Percentiles rank a stretch among this genome's conserved stretches.
These are phyloP conservation scores for Hippocampus mohnikei DNA, from an alignment of 2,113 vertebrate species.

Conservation along the genomic window DNA sequence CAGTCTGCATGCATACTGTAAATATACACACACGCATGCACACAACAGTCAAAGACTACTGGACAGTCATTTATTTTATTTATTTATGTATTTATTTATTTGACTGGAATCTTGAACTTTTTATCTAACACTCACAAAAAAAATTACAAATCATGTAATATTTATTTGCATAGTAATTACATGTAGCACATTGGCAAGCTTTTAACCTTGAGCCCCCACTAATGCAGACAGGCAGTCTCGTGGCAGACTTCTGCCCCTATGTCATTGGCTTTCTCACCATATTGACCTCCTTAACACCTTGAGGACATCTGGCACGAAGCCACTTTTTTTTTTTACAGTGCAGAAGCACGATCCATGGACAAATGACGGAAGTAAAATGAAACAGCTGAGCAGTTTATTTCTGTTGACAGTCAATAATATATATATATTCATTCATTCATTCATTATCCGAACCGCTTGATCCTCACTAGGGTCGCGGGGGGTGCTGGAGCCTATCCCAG, in stretches of 20 bases:
- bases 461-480: no score
- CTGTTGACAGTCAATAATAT: not conserved
- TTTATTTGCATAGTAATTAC: conserved; percentile 26
- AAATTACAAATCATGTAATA: not conserved
- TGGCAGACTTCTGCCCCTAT: conserved; percentile 22
- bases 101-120: no score
- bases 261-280: conserved; percentile 20
- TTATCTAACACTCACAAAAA: no score
- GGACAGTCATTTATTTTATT: not conserved
- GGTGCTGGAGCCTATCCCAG: no score
- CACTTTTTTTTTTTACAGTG: conserved; percentile 35
- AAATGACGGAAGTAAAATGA: conserved; percentile 11
- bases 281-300: conserved; percentile 60
- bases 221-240: conserved; percentile 64
- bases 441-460: no score
- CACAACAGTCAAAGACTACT: conserved; percentile 21
- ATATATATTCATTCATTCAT: no score
- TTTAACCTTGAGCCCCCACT: conserved; percentile 26
- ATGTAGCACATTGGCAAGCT: conserved; percentile 27
- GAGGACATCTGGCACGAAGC: conserved; percentile 43
- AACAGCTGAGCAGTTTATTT: conserved; percentile 19
- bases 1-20: no score
- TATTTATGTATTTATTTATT: no score
- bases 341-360: conserved; percentile 7
- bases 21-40: conserved; percentile 9